Base-by-base conservation (phyloP, 2,888 invertebrate species). In the Trichacis sp. region DNA sequence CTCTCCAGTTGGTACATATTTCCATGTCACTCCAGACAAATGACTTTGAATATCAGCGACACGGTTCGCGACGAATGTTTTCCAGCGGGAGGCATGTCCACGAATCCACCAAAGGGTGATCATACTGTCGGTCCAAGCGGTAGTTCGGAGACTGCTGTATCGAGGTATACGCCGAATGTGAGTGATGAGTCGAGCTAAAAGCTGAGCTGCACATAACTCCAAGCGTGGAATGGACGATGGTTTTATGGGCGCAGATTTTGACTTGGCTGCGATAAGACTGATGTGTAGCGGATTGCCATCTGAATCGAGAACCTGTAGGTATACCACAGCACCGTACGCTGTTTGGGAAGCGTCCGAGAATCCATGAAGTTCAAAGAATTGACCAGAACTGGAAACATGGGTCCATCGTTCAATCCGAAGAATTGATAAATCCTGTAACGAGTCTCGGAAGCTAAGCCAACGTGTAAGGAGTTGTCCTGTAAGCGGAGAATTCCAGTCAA, bases 91-190 rank as follows among this genome's bases (percentile, higher is more conserved):
- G 1, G 68, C 54, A 20, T 63, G 63, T 15, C 52, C 45, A n/a
- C 19, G 19, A 1, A 69, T 36, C 73, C 72, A 74, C 0, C 45
- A 36, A 1, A 73, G 59, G 3, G 50, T 56, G 1, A 73, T 57
- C 1, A 53, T 62, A 0, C 71, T 73, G 24, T 73, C 74, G 1
- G 73, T 67, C 71, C 71, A 75, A 3, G 40, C 15, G 15, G 40
- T 40, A 15, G 14, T 14, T 14, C 14, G 40, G 1, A 40, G 14
- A 14, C 14, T 40, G n/a, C 12, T 12, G 15, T 15, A 15, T 1
- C 1, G 15, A 6, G 15, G 3, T 12, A 40, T 2, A 1, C 14
- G 14, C 14, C 9, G 15, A 1, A 14, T 3, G 14, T 12, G 9
- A 1, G 5, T 2, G 40, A 40, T 9, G 14, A 40, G 40, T 1